Base-by-base conservation (phyloP, 1,140 invertebrate genomes). In the Bombyx mori region DNA sequence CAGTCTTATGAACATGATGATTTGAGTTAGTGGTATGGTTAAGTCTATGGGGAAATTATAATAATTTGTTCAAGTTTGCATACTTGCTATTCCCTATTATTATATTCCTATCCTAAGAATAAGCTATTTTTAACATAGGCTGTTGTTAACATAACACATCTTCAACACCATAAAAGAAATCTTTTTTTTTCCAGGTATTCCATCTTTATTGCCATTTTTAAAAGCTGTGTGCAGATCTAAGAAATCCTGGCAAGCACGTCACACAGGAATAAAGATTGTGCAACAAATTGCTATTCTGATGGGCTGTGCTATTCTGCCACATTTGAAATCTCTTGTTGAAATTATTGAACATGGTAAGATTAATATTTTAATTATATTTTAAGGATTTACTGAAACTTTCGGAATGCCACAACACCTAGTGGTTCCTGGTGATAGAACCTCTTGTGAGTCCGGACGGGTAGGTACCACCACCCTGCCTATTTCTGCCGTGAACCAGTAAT, bases 201-300 rank as follows among this genome's bases (percentile, higher is more conserved):
- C 99, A 9, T 99, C 98, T 0, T 88, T 99, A 0, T 84, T 99
- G 60, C 99, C 99, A 1, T 99, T 99, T 81, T 91, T 99, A 65
- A 99, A 99, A 89, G 99, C 99, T 62, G 99, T 99, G 1, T 99
- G 99, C 87, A 94, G 97, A 62, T 99, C 97, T 61, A 99, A 99
- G 88, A 99, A 99, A 82, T 99, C 97, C 0, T 99, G 99, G 99
- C 99, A 99, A 89, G 99, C 99, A 6, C 90, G 99, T 54, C 99
- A 99, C 83, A 99, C 99, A 2, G 99, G 97, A 79, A 99, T 99
- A 54, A 99, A 99, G 89, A 99, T 99, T 80, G 98, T 99, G 0
- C 99, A 99, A 83, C 99, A 99, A 89, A 99, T 99, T 65, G 97
- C 98, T 45, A 99, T 99, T 76, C 88, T 99, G 0, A 99, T 99